Evolutionary conservation across 2,888 invertebrate genomes (phyloP).

Genomic region (Cerastoderma edule): DNA sequence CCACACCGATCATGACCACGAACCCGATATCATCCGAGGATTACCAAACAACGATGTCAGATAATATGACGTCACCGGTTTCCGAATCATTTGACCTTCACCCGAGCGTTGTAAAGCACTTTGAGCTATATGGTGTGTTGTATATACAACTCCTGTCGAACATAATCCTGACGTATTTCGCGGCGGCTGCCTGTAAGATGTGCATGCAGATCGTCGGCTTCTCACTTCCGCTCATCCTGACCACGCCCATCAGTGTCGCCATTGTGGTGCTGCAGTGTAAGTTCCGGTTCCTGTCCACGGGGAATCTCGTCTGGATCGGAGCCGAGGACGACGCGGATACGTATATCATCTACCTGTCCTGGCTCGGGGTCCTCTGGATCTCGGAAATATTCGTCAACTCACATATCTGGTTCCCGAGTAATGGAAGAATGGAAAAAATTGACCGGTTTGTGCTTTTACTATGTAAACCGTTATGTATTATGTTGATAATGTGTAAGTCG

Average conservation of each 20-base stretch:
- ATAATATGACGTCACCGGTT: slow-evolving; percentile 9
- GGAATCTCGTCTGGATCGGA: slow-evolving; percentile 68
- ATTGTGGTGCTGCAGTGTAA: slow-evolving; percentile 69
- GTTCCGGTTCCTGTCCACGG: slow-evolving; percentile 62
- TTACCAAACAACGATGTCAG: slow-evolving; percentile 1
- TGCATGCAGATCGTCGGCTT: slow-evolving; percentile 84
- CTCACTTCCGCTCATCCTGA: slow-evolving; percentile 83
- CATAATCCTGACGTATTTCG: slow-evolving; percentile 83
- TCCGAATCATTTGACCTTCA: slow-evolving; percentile 22
- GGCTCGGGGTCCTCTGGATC: slow-evolving; percentile 73
- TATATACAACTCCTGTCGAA: slow-evolving; percentile 64
- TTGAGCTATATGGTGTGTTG: slow-evolving; percentile 64
- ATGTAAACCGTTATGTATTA: too few relatives aligned
- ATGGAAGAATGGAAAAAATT: slow-evolving; percentile 77
- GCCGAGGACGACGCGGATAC: slow-evolving; percentile 62
- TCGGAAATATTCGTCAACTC: slow-evolving; percentile 77
- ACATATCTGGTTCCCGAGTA: slow-evolving; percentile 79
- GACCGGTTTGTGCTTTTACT: slow-evolving; percentile 68
- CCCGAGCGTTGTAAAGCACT: slow-evolving; percentile 51
- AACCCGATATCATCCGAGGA: too few relatives aligned
- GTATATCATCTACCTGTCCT: slow-evolving; percentile 61
- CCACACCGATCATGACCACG: background rate
- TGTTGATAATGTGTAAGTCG: too few relatives aligned
- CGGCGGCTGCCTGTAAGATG: slow-evolving; percentile 85
- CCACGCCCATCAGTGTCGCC: slow-evolving; percentile 80